phyloP scores from a whole-genome alignment of 2,888 invertebrate species.

The Salticus scenicus region DNA sequence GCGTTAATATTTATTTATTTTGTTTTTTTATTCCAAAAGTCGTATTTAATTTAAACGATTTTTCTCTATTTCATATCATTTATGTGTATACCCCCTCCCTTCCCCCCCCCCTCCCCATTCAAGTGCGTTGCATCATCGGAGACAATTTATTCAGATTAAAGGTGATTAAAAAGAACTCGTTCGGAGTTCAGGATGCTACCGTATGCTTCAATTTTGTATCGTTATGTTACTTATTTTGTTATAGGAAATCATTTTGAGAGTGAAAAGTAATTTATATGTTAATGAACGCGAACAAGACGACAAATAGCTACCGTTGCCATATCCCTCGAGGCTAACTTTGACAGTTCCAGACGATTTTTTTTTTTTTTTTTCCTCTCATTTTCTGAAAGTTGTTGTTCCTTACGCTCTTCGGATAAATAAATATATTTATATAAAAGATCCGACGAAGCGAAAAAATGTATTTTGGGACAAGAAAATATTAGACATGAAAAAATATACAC shows the following conservation, averaged over 20 bases:
- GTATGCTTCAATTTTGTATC: neutral
- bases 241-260: constrained; percentile 54
- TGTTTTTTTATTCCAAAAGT: too few relatives aligned
- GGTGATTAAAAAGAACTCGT: neutral
- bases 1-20: too few relatives aligned
- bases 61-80: too few relatives aligned
- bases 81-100: too few relatives aligned
- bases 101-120: too few relatives aligned
- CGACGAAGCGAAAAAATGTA: constrained; percentile 21
- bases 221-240: constrained; percentile 12
- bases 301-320: constrained; percentile 45
- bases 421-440: constrained; percentile 9
- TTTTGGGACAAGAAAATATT: constrained; percentile 17
- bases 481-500: neutral
- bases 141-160: too few relatives aligned
- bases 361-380: neutral
- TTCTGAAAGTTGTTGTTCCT: constrained; percentile 19
- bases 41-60: too few relatives aligned
- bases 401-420: constrained; percentile 1
- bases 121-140: too few relatives aligned
- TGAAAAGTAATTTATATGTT: constrained; percentile 68
- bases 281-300: constrained; percentile 46
- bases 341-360: constrained; percentile 45
- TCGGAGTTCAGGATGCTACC: neutral
- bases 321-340: constrained; percentile 49